Percentiles rank a stretch among this genome's conserved stretches.
Conservation (phyloP, 2,113 vertebrate species). For the Myotis brandtii region DNA sequence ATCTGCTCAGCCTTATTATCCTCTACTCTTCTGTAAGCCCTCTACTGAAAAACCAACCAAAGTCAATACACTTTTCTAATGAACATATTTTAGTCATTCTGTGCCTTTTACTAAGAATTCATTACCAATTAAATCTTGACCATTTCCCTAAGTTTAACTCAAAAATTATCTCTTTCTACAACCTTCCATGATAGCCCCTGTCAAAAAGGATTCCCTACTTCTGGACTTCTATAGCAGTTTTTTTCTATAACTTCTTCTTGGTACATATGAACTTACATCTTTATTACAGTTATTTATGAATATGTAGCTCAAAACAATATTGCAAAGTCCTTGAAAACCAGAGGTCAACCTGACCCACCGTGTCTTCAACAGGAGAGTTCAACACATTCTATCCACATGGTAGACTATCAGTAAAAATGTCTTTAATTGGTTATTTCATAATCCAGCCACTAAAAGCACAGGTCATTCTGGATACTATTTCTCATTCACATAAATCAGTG, state of each 20-base stretch:
- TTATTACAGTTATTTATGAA: neutral
- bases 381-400: neutral
- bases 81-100: neutral
- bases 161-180: conserved; percentile 48
- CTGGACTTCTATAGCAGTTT: neutral
- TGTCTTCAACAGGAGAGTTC: neutral
- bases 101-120: conserved; percentile 2
- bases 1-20: neutral
- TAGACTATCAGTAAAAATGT: neutral
- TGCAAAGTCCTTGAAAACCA: neutral
- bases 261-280: neutral
- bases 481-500: neutral
- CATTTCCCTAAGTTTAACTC: neutral
- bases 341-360: neutral
- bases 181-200: neutral
- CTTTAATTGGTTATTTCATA: neutral
- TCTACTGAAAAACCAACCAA: neutral
- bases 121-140: neutral
- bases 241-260: conserved; percentile 7
- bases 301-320: conserved; percentile 11
- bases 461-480: conserved; percentile 19
- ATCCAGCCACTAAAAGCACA: neutral
- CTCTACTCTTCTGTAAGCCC: neutral
- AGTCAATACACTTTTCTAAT: neutral
- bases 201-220: neutral